phyloP scores from a whole-genome alignment of 2,888 invertebrate genomes.

The Linnaemya vulpina region DNA sequence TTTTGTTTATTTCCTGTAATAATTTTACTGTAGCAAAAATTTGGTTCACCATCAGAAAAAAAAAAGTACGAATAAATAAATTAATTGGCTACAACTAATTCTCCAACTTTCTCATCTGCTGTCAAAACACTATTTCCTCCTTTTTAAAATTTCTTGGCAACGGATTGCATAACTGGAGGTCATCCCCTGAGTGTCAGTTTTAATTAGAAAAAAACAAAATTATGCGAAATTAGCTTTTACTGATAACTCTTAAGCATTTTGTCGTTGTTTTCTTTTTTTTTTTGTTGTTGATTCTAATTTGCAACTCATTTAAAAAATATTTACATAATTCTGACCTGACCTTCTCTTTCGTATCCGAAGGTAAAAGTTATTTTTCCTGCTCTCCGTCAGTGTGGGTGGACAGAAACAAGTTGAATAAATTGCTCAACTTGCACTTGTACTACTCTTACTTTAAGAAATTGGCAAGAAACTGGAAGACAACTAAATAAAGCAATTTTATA shows the following conservation, averaged over 20 bases:
- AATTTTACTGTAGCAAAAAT: no score
- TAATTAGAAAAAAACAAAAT: no score
- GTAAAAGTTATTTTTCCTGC: conserved; percentile 32
- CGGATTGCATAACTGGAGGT: no score
- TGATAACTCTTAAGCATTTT: neutral
- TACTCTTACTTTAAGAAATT: conserved; percentile 31
- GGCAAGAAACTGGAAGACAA: conserved; percentile 26
- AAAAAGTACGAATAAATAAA: no score
- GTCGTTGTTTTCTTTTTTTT: neutral
- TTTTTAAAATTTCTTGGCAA: no score
- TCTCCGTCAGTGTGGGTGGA: conserved; percentile 23
- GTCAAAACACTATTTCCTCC: no score
- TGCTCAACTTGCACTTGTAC: conserved; percentile 59
- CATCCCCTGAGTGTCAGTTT: no score
- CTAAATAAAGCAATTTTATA: conserved; percentile 29
- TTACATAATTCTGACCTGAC: conserved; percentile 21
- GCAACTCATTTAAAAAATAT: conserved; percentile 6
- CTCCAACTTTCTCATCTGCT: no score
- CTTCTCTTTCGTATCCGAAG: conserved; percentile 40
- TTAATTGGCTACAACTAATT: no score
- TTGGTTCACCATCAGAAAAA: no score
- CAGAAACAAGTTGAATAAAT: conserved; percentile 36
- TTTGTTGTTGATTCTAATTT: neutral
- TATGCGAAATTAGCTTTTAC: neutral
- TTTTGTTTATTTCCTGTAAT: no score